Evolutionary conservation across 2,797 vertebrate genomes (phyloP), one percentile per base, ranked within the genome.

Genomic region (Halcyon badia): DNA sequence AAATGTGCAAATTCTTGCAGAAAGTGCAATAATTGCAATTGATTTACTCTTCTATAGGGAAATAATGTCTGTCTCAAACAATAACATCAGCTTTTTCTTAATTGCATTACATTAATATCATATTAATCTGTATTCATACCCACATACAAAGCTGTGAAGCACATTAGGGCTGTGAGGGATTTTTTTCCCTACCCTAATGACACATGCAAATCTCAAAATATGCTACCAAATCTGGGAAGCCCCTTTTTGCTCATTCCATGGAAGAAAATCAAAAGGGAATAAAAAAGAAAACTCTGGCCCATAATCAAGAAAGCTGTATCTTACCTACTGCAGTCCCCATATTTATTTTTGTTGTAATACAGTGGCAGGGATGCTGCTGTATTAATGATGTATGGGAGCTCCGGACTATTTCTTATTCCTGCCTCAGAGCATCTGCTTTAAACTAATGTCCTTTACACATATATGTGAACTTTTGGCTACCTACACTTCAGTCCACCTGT

Each of bases 61-160:
- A 97, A 95, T 96, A 96, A 96, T 73, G 25, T 93, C 88, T 97
- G 97, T 96, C 96, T 94, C 77, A 93, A 95, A 97, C 84, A 97
- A 95, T 96, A 97, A 97, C 93, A 94, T 91, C 95, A 95, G 69
- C 68, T 92, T 88, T 90, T 84, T 82, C 70, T 96, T 97, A 96
- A 96, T 97, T 94, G 80, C 75, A 94, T 93, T 94, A 54, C 60
- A 83, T 95, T 97, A 97, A 94, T 96, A 93, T 83, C 56, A 70
- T 93, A 97, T 92, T 96, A 91, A 96, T 97, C 83, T 95, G 84
- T 76, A 94, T 96, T 96, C 56, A 1, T 68, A 79, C 11, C 81
- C 87, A 95, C 75, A 71, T 49, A 56, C 69, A 90, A 76, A 80
- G 70, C 86, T 71, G 57, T 70, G 52, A 87, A 86, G n/a, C 60